These are phyloP conservation scores for Aptenodytes patagonicus DNA, from an alignment of 2,113 vertebrate genomes.

Conservation along the genomic window DNA sequence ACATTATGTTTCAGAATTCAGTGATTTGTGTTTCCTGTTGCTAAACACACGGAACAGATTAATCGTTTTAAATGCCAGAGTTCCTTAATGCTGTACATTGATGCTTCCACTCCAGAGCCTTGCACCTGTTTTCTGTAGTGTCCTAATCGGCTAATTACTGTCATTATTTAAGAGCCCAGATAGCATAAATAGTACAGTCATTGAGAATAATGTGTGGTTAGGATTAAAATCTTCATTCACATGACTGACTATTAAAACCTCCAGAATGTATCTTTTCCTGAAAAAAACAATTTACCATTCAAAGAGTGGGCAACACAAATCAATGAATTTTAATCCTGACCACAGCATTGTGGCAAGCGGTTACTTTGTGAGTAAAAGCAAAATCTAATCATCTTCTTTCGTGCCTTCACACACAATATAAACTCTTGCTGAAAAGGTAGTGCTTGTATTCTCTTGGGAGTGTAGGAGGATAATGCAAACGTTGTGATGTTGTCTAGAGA, in stretches of 20 bases:
- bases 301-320: background rate
- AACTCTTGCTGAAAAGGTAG: slow-evolving; percentile 73
- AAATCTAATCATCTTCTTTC: slow-evolving; percentile 69
- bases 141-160: slow-evolving; percentile 41
- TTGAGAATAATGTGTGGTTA: slow-evolving; percentile 19
- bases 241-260: background rate
- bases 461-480: slow-evolving; percentile 73
- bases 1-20: slow-evolving; percentile 26
- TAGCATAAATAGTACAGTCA: slow-evolving; percentile 20
- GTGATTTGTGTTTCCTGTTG: slow-evolving; percentile 30
- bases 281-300: background rate
- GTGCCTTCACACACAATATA: slow-evolving; percentile 74
- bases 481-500: slow-evolving; percentile 76
- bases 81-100: slow-evolving; percentile 10
- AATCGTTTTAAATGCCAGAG: slow-evolving; percentile 46
- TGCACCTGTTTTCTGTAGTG: slow-evolving; percentile 55
- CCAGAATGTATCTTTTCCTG: background rate
- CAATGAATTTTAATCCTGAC: slow-evolving; percentile 27
- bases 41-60: slow-evolving; percentile 21
- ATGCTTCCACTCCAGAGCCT: slow-evolving; percentile 32
- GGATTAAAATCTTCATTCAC: background rate
- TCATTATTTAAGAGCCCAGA: slow-evolving; percentile 62
- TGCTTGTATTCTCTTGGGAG: slow-evolving; percentile 73
- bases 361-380: slow-evolving; percentile 51
- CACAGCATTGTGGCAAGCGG: background rate